Evolutionary conservation across 2,888 invertebrate genomes (phyloP).

Genomic region (Prosopocoilus inquinatus): DNA sequence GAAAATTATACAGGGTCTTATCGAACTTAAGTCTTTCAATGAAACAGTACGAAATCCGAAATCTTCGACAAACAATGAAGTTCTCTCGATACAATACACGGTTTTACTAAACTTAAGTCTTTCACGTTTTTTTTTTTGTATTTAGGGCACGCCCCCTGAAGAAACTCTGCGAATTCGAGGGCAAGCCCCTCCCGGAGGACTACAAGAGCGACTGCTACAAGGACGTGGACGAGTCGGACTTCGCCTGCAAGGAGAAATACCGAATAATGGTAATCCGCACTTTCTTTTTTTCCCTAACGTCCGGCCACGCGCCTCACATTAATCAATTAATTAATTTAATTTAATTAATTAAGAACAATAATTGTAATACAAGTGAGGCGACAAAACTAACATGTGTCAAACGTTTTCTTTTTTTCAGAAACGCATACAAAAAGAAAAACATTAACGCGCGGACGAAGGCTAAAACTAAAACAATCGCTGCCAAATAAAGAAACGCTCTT

Average conservation of each 20-base stretch:
- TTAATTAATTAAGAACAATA: not conserved
- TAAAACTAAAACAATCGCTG: constrained; percentile 9
- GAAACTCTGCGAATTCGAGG: constrained; percentile 73
- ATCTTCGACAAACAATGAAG: too few relatives aligned
- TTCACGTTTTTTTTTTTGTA: too few relatives aligned
- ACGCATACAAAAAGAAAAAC: constrained; percentile 47
- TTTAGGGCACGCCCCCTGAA: constrained; percentile 63
- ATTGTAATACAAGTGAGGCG: not conserved
- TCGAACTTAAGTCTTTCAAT: too few relatives aligned
- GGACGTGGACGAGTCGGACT: constrained; percentile 75
- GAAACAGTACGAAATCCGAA: too few relatives aligned
- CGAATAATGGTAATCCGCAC: constrained; percentile 74
- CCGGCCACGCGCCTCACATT: too few relatives aligned
- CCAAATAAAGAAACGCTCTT: constrained; percentile 3
- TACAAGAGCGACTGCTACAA: constrained; percentile 79
- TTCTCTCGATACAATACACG: too few relatives aligned
- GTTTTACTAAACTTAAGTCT: too few relatives aligned
- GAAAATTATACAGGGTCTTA: too few relatives aligned
- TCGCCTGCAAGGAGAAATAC: constrained; percentile 78
- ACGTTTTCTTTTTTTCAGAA: constrained; percentile 49
- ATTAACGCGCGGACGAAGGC: constrained; percentile 26
- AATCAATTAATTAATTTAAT: not conserved
- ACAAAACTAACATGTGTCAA: constrained; percentile 13
- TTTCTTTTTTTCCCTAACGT: not conserved
- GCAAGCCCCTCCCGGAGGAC: constrained; percentile 65